Conservation (phyloP, 2,797 vertebrate genomes). For the Gymnothorax reevesii region DNA sequence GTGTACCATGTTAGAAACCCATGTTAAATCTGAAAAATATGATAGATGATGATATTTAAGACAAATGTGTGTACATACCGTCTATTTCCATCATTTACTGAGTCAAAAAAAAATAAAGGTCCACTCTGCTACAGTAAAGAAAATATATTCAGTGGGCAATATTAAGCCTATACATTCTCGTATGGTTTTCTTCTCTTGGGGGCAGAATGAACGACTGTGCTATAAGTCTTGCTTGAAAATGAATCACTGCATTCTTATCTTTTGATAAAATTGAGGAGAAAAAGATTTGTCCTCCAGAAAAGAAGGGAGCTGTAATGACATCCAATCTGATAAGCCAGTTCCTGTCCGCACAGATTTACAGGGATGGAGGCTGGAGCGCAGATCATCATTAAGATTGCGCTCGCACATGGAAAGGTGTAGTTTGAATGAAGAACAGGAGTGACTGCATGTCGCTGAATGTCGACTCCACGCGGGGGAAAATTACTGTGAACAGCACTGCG, state of each 20-base stretch:
- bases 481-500: neutral
- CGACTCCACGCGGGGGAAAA: neutral
- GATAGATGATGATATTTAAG: constrained; percentile 26
- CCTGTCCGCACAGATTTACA: constrained; percentile 51
- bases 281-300: constrained; percentile 27
- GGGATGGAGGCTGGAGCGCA: constrained; percentile 69
- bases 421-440: constrained; percentile 63
- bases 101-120: constrained; percentile 46
- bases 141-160: neutral
- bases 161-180: neutral
- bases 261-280: constrained; percentile 63
- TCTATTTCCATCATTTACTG: constrained; percentile 47
- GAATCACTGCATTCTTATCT: constrained; percentile 65
- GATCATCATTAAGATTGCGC: constrained; percentile 78
- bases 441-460: constrained; percentile 45
- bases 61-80: neutral
- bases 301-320: constrained; percentile 73
- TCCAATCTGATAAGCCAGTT: constrained; percentile 69
- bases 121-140: neutral
- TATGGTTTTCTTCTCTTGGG: neutral
- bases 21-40: constrained; percentile 35
- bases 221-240: constrained; percentile 63
- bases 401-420: constrained; percentile 64
- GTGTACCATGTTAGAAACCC: constrained; percentile 43
- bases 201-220: constrained; percentile 41